Percentiles rank a stretch among this genome's conserved stretches.
Conservation (phyloP, 1,140 invertebrate genomes). For the Centruroides sculpturatus region DNA sequence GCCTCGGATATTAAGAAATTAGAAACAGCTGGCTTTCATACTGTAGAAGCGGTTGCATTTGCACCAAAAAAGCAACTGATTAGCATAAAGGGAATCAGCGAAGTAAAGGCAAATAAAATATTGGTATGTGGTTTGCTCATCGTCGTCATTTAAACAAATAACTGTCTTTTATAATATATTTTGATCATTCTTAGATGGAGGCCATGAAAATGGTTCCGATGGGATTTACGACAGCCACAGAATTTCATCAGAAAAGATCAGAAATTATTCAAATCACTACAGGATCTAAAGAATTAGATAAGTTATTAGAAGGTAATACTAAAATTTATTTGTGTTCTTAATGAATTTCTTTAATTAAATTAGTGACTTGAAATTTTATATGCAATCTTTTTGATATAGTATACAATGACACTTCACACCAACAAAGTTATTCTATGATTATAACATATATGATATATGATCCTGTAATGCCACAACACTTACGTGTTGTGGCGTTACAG, state of each 20-base stretch:
- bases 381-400: too few species aligned
- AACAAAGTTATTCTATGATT: too few species aligned
- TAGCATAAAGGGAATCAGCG: slow-evolving; percentile 89
- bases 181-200: slow-evolving; percentile 41
- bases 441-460: too few species aligned
- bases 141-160: not conserved
- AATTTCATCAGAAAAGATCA: slow-evolving; percentile 83
- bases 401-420: too few species aligned
- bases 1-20: slow-evolving; percentile 85
- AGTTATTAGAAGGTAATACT: slow-evolving; percentile 47
- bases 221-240: slow-evolving; percentile 94
- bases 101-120: slow-evolving; percentile 94
- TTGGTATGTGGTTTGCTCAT: slow-evolving; percentile 34
- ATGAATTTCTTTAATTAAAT: too few species aligned
- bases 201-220: slow-evolving; percentile 87
- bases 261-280: slow-evolving; percentile 61
- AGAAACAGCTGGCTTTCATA: slow-evolving; percentile 81
- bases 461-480: too few species aligned
- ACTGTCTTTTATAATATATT: not conserved
- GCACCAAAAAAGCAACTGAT: slow-evolving; percentile 81
- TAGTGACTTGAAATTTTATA: not conserved
- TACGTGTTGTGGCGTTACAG: too few species aligned
- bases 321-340: not conserved
- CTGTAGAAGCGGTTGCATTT: slow-evolving; percentile 90
- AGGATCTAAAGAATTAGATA: slow-evolving; percentile 78